phyloP scores from a whole-genome alignment of 2,888 invertebrate species.

The Gastracanthus pulcherrimus region DNA sequence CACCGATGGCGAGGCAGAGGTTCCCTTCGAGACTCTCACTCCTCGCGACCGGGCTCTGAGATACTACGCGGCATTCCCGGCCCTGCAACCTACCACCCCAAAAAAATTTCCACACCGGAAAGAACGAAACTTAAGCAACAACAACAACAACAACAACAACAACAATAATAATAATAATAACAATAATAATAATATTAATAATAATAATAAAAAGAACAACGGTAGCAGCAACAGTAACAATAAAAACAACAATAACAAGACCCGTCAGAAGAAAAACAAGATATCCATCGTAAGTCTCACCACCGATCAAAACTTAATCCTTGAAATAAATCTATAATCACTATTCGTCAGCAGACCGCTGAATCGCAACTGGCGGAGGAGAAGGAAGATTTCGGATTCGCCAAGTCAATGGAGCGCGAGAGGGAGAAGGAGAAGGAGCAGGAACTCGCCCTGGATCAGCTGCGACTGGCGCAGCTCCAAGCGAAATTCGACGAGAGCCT shows the following conservation, averaged over 20 bases:
- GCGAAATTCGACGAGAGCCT: conserved; percentile 85
- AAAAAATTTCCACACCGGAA: conserved; percentile 72
- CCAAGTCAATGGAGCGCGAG: conserved; percentile 74
- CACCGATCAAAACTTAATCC: not conserved
- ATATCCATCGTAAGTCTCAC: conserved; percentile 71
- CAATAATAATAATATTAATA: conserved; percentile 68
- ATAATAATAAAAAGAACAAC: conserved; percentile 68
- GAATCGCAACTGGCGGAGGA: conserved; percentile 67
- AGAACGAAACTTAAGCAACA: conserved; percentile 68
- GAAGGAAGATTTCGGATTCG: conserved; percentile 73
- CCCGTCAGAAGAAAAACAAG: conserved; percentile 72
- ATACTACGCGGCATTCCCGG: conserved; percentile 89
- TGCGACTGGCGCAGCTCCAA: conserved; percentile 81
- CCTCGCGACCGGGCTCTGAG: conserved; percentile 85
- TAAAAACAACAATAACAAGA: conserved; percentile 68
- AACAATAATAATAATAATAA: conserved; percentile 67
- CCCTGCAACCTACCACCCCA: conserved; percentile 78
- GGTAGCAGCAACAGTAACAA: conserved; percentile 67
- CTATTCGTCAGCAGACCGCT: conserved; percentile 63
- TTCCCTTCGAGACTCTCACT: conserved; percentile 79
- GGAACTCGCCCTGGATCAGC: conserved; percentile 76
- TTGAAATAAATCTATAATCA: not conserved
- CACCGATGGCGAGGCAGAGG: conserved; percentile 69
- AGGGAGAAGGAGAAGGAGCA: conserved; percentile 69
- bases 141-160: conserved; percentile 62